These are phyloP conservation scores for Notolepis coatsorum DNA, from an alignment of 2,797 vertebrate genomes.

Conservation along the genomic window DNA sequence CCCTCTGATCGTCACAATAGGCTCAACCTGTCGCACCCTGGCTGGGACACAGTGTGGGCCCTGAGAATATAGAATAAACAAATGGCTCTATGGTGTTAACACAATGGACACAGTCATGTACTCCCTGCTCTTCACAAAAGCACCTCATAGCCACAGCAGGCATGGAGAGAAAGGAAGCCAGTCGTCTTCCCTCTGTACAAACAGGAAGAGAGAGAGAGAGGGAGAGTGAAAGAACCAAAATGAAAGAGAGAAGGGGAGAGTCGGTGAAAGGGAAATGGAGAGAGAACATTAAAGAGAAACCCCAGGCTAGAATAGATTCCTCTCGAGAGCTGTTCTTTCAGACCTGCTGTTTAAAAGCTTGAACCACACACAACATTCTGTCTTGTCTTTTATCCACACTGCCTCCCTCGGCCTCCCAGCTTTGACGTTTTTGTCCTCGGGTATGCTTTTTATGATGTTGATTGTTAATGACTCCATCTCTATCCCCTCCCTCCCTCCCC, in stretches of 20 bases:
- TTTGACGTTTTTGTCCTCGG: constrained; percentile 61
- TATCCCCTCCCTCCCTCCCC: constrained; percentile 16
- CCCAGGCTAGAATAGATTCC: constrained; percentile 65
- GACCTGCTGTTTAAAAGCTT: constrained; percentile 73
- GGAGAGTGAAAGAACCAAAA: too few relatives aligned
- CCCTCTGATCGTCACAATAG: constrained; percentile 76
- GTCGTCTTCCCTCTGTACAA: constrained; percentile 81
- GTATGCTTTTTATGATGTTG: constrained; percentile 50
- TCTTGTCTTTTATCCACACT: constrained; percentile 54
- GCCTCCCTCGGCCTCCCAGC: constrained; percentile 45
- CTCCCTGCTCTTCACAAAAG: constrained; percentile 71
- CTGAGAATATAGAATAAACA: constrained; percentile 70
- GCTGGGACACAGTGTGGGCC: constrained; percentile 72
- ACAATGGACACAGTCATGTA: constrained; percentile 81
- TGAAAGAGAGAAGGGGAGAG: constrained; percentile 68
- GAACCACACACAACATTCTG: constrained; percentile 68
- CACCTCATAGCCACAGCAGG: constrained; percentile 82
- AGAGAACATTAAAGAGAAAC: constrained; percentile 75
- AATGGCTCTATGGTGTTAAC: constrained; percentile 74
- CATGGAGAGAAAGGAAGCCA: constrained; percentile 74
- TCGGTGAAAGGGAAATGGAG: constrained; percentile 73
- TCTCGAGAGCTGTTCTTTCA: constrained; percentile 78
- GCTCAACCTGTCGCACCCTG: constrained; percentile 73
- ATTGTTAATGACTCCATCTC: constrained; percentile 50
- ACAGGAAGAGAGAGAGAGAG: constrained; percentile 75